Evolutionary conservation across 2,113 vertebrate genomes (phyloP).

Genomic region (Martes martes): DNA sequence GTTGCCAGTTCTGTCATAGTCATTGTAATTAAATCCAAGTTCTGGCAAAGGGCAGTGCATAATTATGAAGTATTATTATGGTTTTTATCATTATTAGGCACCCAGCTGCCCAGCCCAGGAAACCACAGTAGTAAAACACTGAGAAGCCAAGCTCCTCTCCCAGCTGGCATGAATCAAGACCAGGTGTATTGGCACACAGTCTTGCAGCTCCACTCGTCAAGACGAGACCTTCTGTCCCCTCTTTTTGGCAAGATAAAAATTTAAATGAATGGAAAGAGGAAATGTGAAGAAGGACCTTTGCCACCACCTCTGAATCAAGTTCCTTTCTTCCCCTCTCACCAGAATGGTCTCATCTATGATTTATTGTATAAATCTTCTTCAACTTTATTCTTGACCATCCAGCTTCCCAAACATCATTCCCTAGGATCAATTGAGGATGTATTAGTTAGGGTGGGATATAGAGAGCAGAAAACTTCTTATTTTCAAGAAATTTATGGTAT

Average conservation of each 20-base stretch:
- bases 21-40: constrained; percentile 71
- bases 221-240: constrained; percentile 50
- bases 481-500: constrained; percentile 12
- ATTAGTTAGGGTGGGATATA: neutral
- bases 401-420: constrained; percentile 4
- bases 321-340: neutral
- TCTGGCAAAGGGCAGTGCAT: constrained; percentile 65
- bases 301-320: constrained; percentile 7
- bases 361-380: constrained; percentile 33
- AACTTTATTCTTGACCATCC: constrained; percentile 32
- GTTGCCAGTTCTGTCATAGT: constrained; percentile 60
- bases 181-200: constrained; percentile 66
- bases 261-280: constrained; percentile 56
- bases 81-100: constrained; percentile 75
- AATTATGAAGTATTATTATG: constrained; percentile 75
- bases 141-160: constrained; percentile 64
- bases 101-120: constrained; percentile 71
- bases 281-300: constrained; percentile 51
- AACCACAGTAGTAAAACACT: constrained; percentile 71
- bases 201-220: constrained; percentile 18
- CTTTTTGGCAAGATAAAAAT: constrained; percentile 47
- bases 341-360: constrained; percentile 38
- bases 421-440: neutral
- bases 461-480: constrained; percentile 24
- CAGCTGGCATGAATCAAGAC: constrained; percentile 62